Evolutionary conservation across 2,113 vertebrate species (phyloP).

Genomic region (Dermatemys mawii): DNA sequence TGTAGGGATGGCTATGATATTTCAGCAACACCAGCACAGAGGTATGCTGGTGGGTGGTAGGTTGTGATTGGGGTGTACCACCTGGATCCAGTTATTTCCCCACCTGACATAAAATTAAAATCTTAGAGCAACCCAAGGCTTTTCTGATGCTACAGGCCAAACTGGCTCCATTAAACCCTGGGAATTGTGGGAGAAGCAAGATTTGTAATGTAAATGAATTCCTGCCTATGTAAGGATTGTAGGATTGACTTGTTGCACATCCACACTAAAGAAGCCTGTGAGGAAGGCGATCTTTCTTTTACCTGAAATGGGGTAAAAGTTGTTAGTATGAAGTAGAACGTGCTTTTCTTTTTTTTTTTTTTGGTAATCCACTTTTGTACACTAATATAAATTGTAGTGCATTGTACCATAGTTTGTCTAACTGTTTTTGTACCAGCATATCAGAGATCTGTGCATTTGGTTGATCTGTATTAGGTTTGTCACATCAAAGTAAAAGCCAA

Average conservation of each 20-base stretch:
- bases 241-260: background rate
- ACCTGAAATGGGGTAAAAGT: background rate
- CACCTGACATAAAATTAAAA: background rate
- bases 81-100: background rate
- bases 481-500: background rate
- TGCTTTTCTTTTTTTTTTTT: slow-evolving; percentile 5
- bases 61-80: background rate
- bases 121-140: background rate
- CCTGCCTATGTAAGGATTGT: background rate
- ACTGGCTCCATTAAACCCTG: background rate
- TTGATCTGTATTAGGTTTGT: background rate
- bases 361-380: background rate
- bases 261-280: background rate
- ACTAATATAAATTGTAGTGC: slow-evolving; percentile 7
- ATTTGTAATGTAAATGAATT: background rate
- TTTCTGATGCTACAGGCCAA: no score
- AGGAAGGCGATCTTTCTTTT: background rate
- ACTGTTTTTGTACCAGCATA: background rate
- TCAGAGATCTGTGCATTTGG: background rate
- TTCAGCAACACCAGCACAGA: background rate
- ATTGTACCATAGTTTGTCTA: background rate
- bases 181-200: background rate
- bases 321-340: background rate
- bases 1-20: background rate
- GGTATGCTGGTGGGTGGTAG: background rate